Base-by-base conservation (phyloP, 2,113 vertebrate species). In the Struthidea cinerea region DNA sequence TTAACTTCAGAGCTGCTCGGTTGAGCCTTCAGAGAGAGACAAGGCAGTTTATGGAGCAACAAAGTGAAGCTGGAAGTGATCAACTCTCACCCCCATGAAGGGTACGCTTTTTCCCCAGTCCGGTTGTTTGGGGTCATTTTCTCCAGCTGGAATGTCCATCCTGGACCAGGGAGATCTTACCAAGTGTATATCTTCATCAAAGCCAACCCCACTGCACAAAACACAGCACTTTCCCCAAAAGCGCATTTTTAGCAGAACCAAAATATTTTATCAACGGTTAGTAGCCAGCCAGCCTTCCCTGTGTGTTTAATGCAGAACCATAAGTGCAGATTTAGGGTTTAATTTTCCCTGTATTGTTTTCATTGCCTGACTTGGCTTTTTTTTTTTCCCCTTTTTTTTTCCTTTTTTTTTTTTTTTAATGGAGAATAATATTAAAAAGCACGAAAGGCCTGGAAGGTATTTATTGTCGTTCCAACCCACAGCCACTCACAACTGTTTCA, bases 301-400 rank as follows among this genome's bases (percentile, higher is more conserved):
- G 13, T 5, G 18, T 47, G 28, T 49, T 87, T 76, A 68, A 91
- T 84, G 63, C 5, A 42, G 46, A 84, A 84, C 49, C 37, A 37
- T 92, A 83, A 94, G 88, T 95, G 93, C 87, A 95, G 93, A 96
- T 95, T 94, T 93, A 96, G 71, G 26, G 60, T 92, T 96, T 94
- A 88, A 96, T 95, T 96, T 97, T 92, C 85, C 59, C 47, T 77
- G 39, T 46, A 82, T 73, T 81, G 84, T 81, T 93, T 87, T 74
- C 76, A 52, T 61, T 86, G 93, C 89, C 64, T 92, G 59, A 49
- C 21, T 73, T 63, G 53, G 53, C 16, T 13, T 27, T 47, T 70
- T 47, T 30, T 21, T 28, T 22, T 52, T 28, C 28, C 28, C 28
- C 8, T 28, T 55, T 23, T 30, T 75, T n/a, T 28, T 73, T 41